Evolutionary conservation across 2,797 vertebrate genomes (phyloP), one percentile per base, ranked within the genome.

Genomic region (Clarias pachynema): DNA sequence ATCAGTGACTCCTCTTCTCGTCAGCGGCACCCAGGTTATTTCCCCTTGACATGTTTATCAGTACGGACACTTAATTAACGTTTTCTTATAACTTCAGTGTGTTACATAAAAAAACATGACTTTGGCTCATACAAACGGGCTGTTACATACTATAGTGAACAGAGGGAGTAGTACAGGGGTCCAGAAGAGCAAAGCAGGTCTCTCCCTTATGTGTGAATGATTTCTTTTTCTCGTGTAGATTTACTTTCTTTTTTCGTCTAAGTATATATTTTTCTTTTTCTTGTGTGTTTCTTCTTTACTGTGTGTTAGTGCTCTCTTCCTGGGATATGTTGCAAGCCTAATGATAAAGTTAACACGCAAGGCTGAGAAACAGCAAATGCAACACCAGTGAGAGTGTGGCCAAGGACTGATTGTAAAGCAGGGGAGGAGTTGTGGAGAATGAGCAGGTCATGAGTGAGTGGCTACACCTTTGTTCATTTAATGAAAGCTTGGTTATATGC

Each of bases 91-190:
- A 79, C 12, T 40, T 22, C 62, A 40, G 75, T 49, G 65, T 60
- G 56, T 18, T 79, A 31, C 62, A 18, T 72, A 68, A 85, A 49
- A 37, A 49, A 85, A 63, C 31, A 72, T 26, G 78, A 60, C 78
- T 57, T 85, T 80, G 68, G 68, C 68, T 34, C 24, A 15, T 22
- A 73, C 57, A 65, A 73, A 85, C 34, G 1, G 26, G 12, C 22
- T 4, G 1, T 73, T 79, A 60, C 14, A 0, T 70, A 69, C 31
- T 60, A 6, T 24, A 53, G 15, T 34, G 44, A 62, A 53, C 73
- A 68, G 44, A 29, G 16, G 26, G 74, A 84, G 29, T 79, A 68
- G 12, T 37, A 56, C 20, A 84, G 44, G 9, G 44, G 9, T 12
- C 44, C 44, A 49, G 44, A 49, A 49, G 44, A 49, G 44, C 44